phyloP scores from a whole-genome alignment of 2,888 invertebrate species.

The Hyposoter dolosus region DNA sequence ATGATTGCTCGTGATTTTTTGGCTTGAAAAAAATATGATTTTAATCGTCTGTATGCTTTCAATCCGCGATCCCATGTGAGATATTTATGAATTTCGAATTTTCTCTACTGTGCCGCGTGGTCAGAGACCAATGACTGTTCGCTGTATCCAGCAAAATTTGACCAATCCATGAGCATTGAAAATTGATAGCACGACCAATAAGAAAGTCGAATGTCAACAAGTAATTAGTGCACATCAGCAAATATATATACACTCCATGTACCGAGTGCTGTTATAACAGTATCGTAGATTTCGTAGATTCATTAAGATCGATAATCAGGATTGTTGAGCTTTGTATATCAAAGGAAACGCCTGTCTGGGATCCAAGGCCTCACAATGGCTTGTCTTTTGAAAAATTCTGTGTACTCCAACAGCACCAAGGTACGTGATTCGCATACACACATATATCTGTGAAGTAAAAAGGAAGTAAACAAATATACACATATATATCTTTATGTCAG shows the following conservation, averaged over 20 bases:
- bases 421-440: conserved; percentile 10
- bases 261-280: conserved; percentile 8
- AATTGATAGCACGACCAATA: background rate
- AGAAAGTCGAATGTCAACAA: background rate
- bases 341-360: conserved; percentile 15
- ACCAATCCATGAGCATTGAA: background rate
- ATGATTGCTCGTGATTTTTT: background rate
- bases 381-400: conserved; percentile 51
- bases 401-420: conserved; percentile 45
- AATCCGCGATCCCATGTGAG: background rate
- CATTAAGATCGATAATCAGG: conserved; percentile 49
- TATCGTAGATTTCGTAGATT: conserved; percentile 21
- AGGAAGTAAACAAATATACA: background rate
- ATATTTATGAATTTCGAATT: background rate
- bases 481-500: background rate
- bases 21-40: background rate
- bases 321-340: background rate
- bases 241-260: background rate
- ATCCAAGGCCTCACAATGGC: conserved; percentile 31
- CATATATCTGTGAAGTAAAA: background rate
- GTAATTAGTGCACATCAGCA: background rate
- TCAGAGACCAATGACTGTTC: background rate
- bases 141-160: background rate
- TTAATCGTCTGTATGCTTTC: background rate
- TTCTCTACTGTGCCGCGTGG: background rate